Base-by-base conservation (phyloP, 2,113 vertebrate species). In the Colinus virginianus region DNA sequence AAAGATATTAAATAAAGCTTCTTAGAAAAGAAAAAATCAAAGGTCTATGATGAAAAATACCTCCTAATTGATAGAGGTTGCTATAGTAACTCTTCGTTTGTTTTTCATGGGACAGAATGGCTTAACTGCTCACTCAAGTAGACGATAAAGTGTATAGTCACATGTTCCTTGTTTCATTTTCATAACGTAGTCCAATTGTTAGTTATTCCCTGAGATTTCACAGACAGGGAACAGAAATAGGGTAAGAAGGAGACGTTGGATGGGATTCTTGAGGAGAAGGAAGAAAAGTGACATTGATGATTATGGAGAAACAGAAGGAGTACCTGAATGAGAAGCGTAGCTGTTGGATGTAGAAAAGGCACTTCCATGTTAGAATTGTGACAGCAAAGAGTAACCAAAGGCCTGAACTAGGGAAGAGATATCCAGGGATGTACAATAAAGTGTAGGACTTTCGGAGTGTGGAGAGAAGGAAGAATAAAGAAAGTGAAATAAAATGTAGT, bases 11-110 rank as follows among this genome's bases (percentile, higher is more conserved):
- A 64, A 79, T 70, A 95, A 95, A 96, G 81, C 93, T 94, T 30
- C 90, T 96, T 95, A 95, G 78, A 95, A 95, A 94, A 92, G 80
- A 94, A 95, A 94, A 95, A 93, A 94, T 92, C 23, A 6, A 62
- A 79, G 84, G 95, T 94, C 58, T 94, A 36, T 76, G 48, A 64
- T 84, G 86, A 78, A 86, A 69, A 90, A 87, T 87, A 78, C 42
- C 56, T 92, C 46, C 62, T 94, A 93, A 95, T 93, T 80, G 93
- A 87, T 89, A 93, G 45, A 56, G 53, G 46, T 90, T 88, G 90
- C 83, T 91, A 93, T 90, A 91, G 88, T 93, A 93, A 93, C 72
- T 90, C 4, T 6, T 71, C 56, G 88, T 86, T 75, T 84, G 72
- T 70, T 93, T 91, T 94, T 88, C 74, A 78, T 36, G 21, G 43